Base-by-base conservation (phyloP, 2,888 invertebrate genomes). In the Spodoptera littoralis region DNA sequence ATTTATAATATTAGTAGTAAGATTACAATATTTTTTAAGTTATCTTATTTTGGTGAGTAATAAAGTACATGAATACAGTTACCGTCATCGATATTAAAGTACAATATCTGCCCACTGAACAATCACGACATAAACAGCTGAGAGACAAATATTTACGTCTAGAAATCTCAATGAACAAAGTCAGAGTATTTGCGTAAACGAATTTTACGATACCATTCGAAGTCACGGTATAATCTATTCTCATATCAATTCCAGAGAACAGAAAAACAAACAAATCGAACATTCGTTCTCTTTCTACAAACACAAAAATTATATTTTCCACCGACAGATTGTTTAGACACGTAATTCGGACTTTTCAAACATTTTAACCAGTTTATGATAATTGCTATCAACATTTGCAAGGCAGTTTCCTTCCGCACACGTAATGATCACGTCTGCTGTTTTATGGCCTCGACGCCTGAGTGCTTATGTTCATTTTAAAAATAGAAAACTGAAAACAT, bases 401-500 rank as follows among this genome's bases (percentile, higher is more conserved):
- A 60, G 30, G 18, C 36, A 50, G 48, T 60, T 67, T 70, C 65
- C 67, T 67, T 77, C 67, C 77, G 59, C 54, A 64, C 42, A 59
- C 51, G 50, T 54, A 58, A 60, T 53, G 42, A 55, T 3, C 42
- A 52, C 59, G 53, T 65, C 57, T 60, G 24, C 11, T 44, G 50
- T 53, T 67, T 67, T 60, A 60, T 51, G 36, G 8, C 13, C 18
- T 50, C 36, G 4, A 49, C 13, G 48, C 60, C 58, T 13, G 45
- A 48, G 48, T 73, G 45, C 47, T 45, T 22, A 41, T 8, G 45
- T 24, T 11, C 8, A 47, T 57, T 63, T 63, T 46, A 11, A 42
- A 49, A 4, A 5, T 13, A 2, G 3, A 36, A n/a, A 53, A 44
- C 24, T 53, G 44, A 8, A 24, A 24, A 47, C 36, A 36, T 36